Evolutionary conservation across 1,140 invertebrate genomes (phyloP).

Genomic region (Formica selysi): DNA sequence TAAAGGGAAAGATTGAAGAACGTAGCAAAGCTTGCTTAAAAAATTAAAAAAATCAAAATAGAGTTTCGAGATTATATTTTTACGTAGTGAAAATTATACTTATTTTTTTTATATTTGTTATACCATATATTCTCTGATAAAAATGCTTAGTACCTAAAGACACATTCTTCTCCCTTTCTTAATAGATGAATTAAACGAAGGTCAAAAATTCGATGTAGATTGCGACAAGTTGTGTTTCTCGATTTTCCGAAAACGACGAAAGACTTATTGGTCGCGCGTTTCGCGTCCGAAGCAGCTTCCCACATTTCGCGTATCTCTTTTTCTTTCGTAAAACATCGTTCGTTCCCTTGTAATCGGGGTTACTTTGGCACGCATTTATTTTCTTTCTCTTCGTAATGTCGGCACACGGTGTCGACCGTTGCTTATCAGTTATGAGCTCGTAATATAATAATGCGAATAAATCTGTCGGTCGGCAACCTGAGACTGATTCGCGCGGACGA

Average conservation of each 20-base stretch:
- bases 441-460: conserved; percentile 75
- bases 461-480: conserved; percentile 68
- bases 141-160: neutral
- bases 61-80: conserved; percentile 2
- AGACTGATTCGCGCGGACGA: conserved; percentile 69
- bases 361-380: conserved; percentile 75
- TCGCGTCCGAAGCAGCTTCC: conserved; percentile 40
- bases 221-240: neutral
- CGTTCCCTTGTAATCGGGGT: conserved; percentile 2
- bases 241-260: conserved; percentile 17
- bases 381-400: conserved; percentile 63
- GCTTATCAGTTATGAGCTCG: conserved; percentile 74
- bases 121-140: neutral
- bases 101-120: neutral
- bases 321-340: conserved; percentile 35
- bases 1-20: neutral
- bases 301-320: conserved; percentile 12
- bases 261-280: conserved; percentile 14
- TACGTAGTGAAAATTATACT: neutral
- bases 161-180: neutral
- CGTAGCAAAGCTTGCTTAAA: neutral
- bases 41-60: neutral
- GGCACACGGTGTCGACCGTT: conserved; percentile 73
- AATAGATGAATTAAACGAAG: neutral
- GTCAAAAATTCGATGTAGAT: neutral